Evolutionary conservation across 2,888 invertebrate species (phyloP), one percentile per base, ranked within the genome.

Genomic region (Cephus rjabovi): DNA sequence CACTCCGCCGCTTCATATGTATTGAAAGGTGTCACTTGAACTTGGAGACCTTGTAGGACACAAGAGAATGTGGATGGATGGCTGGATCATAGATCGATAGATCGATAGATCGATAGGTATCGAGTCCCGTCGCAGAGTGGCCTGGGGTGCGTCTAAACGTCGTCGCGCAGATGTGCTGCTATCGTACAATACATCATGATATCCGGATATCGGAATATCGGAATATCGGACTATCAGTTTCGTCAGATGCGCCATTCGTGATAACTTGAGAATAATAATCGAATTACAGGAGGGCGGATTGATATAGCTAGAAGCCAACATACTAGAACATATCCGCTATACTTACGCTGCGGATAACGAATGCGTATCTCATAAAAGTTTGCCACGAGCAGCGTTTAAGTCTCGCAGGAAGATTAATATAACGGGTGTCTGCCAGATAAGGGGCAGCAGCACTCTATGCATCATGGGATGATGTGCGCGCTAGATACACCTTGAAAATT

Each of bases 301-400:
- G 40, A 6, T 40, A 40, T 40, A 15, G 40, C 6, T 40, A 15
- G 40, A 15, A 40, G 40, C 40, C 40, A 40, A 15, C 15, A 40
- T 40, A 40, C 40, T 40, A 15, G 15, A 77, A 76, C 80, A 81
- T 76, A 76, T 84, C 81, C 82, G 77, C 81, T 70, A 33, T 79
- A 85, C 81, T 83, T 85, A 86, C 81, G 77, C 78, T 30, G n/a
- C n/a, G 86, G 82, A 84, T 85, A 86, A 85, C 83, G 85, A 85
- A 86, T 86, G 86, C 85, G 79, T 74, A 81, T 77, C 83, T 81
- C 80, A 82, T 86, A 83, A 85, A 85, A 86, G 85, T 85, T 79
- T 70, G 70, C 83, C 80, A 30, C 80, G 80, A 81, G 81, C 77
- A 78, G 75, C 80, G 81, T 85, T 86, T 83, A 82, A 85, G 82